Evolutionary conservation across 2,797 vertebrate genomes (phyloP).

Genomic region (Sebastes goodei): DNA sequence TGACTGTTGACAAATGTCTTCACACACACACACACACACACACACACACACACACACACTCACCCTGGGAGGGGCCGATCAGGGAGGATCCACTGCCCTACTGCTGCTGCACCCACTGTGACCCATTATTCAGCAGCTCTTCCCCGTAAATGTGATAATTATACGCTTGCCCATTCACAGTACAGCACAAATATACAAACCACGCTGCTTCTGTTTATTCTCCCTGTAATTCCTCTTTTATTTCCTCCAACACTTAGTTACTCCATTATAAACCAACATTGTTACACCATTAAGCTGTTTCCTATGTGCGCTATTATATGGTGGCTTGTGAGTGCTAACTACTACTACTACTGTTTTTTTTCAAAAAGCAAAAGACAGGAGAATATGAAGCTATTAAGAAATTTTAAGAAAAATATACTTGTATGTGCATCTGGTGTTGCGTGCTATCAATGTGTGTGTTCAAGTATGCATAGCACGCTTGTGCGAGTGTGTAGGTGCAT

Average conservation of each 20-base stretch:
- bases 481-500: conserved; percentile 27
- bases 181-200: conserved; percentile 78
- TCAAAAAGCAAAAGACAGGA: not conserved
- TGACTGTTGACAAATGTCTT: not conserved
- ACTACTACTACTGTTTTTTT: not conserved
- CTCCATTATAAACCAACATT: conserved; percentile 60
- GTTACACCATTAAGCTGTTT: conserved; percentile 55
- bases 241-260: conserved; percentile 64
- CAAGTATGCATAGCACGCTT: conserved; percentile 24
- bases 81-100: conserved; percentile 46
- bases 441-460: conserved; percentile 11
- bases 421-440: not conserved
- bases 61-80: conserved; percentile 34
- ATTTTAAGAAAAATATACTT: not conserved
- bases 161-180: conserved; percentile 74
- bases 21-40: not conserved
- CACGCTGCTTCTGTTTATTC: conserved; percentile 74
- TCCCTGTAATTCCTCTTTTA: conserved; percentile 63
- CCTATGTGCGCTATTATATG: conserved; percentile 11
- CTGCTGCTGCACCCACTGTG: conserved; percentile 57
- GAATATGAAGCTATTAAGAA: not conserved
- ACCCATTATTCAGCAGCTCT: conserved; percentile 81
- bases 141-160: conserved; percentile 88
- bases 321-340: conserved; percentile 17
- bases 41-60: conserved; percentile 10